Evolutionary conservation across 1,140 invertebrate species (phyloP), one percentile per base, ranked within the genome.

Genomic region (Drosophila pallidifrons): DNA sequence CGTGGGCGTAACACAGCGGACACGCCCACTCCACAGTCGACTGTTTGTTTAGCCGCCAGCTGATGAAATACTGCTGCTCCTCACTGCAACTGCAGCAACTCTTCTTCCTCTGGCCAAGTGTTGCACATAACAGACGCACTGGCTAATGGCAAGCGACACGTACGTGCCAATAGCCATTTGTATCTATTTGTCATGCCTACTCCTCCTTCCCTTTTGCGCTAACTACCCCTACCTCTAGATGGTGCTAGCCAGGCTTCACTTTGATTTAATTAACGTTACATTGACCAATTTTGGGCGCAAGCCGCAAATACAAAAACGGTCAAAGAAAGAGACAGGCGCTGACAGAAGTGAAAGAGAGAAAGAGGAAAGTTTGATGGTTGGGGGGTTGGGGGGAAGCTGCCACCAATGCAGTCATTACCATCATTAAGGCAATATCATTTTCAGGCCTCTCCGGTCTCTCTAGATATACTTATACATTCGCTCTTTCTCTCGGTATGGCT

Each of bases 401-500:
- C 69, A 74, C 64, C 75, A 85, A 82, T 88, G 83, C 85, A 88
- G 83, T 89, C 85, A 89, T 89, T 89, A 90, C 82, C 86, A 89
- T 89, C 86, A 89, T 89, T 89, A 89, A 90, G 82, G 86, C 87
- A 88, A 91, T 91, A 91, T 91, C 88, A 91, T 91, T 91, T 91
- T 87, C 88, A 91, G 81, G 75, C 81, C 81, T 76, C 71, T 57
- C 67, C 59, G 52, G 49, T 68, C 64, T 54, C 51, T 38, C 49
- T 47, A 25, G 20, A 25, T 25, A 25, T 0, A 25, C 20, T 25
- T 25, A 25, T 25, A 25, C 16, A 3, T 11, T 63, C 28, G 35
- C 28, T 58, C 10, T 30, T 8, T 63, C 32, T 63, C 30, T 61
- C 30, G 15, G 6, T 61, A 57, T 41, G 54, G 54, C 54, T 59